Conservation (phyloP, 2,113 vertebrate species). For the Pipra filicauda region DNA sequence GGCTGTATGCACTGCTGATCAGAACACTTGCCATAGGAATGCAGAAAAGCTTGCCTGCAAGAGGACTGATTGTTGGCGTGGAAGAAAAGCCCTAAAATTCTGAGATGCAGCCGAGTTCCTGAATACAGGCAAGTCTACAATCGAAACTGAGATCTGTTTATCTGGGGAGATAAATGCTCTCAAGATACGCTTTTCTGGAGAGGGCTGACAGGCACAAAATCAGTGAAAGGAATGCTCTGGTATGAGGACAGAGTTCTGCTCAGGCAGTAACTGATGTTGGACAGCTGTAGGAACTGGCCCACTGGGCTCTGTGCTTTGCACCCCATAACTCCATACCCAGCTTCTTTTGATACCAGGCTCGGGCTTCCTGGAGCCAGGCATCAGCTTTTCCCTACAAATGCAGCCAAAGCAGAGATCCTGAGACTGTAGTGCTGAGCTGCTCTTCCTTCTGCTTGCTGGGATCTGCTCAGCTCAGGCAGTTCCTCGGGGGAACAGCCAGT, state of each 20-base stretch:
- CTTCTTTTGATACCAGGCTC: not conserved
- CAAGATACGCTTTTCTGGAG: not conserved
- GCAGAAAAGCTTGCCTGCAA: not conserved
- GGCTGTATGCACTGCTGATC: not conserved
- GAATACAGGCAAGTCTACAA: not conserved
- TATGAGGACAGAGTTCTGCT: not conserved
- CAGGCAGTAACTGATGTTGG: not conserved
- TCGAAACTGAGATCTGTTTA: not conserved
- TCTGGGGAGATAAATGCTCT: not conserved
- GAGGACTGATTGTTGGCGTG: not conserved
- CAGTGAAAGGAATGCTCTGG: not conserved
- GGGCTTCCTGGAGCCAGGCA: not conserved
- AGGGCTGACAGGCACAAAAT: not conserved
- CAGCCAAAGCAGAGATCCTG: not conserved
- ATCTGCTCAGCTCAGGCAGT: not conserved
- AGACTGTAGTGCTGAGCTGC: not conserved
- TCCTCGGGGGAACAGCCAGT: not conserved
- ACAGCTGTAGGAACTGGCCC: not conserved
- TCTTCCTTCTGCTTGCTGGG: not conserved
- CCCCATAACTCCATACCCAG: fast-evolving
- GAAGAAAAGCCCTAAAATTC: not conserved
- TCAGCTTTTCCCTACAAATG: not conserved
- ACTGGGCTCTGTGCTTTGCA: not conserved
- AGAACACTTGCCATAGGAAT: not conserved
- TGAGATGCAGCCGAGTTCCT: not conserved